phyloP scores from a whole-genome alignment of 2,113 vertebrate species.

The Phoxinus phoxinus region DNA sequence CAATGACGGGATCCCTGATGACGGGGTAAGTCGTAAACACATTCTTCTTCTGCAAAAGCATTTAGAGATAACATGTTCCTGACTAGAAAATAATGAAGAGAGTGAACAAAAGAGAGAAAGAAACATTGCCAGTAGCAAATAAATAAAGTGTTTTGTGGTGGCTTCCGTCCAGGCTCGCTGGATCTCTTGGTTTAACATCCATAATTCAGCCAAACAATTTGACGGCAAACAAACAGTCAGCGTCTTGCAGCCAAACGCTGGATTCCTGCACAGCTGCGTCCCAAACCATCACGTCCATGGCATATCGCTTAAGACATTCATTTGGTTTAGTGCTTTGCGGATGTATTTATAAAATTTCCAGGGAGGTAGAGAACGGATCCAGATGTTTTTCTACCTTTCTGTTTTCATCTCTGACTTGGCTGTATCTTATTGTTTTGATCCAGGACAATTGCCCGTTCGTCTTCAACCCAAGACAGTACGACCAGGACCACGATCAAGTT shows the following conservation, averaged over 20 bases:
- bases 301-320: not conserved
- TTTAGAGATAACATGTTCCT: slow-evolving; percentile 14
- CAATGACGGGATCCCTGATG: slow-evolving; percentile 93
- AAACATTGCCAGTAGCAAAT: slow-evolving; percentile 61
- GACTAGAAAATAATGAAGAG: not conserved
- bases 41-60: slow-evolving; percentile 58
- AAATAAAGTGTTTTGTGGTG: slow-evolving; percentile 56
- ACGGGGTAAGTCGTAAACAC: slow-evolving; percentile 82
- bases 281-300: slow-evolving; percentile 16
- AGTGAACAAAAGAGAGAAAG: slow-evolving; percentile 23
- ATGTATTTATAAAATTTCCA: not conserved
- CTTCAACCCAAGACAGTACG: slow-evolving; percentile 95
- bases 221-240: slow-evolving; percentile 65
- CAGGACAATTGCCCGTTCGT: slow-evolving; percentile 95
- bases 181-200: slow-evolving; percentile 58
- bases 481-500: slow-evolving; percentile 93
- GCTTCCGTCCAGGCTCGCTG: slow-evolving; percentile 55
- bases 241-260: not conserved
- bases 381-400: slow-evolving; percentile 30
- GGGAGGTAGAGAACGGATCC: not conserved
- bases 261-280: slow-evolving; percentile 56
- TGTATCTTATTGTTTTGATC: slow-evolving; percentile 40
- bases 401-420: not conserved
- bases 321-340: slow-evolving; percentile 29
- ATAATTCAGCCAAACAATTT: slow-evolving; percentile 66